Evolutionary conservation across 2,888 invertebrate genomes (phyloP).

Genomic region (Hipparchia semele): DNA sequence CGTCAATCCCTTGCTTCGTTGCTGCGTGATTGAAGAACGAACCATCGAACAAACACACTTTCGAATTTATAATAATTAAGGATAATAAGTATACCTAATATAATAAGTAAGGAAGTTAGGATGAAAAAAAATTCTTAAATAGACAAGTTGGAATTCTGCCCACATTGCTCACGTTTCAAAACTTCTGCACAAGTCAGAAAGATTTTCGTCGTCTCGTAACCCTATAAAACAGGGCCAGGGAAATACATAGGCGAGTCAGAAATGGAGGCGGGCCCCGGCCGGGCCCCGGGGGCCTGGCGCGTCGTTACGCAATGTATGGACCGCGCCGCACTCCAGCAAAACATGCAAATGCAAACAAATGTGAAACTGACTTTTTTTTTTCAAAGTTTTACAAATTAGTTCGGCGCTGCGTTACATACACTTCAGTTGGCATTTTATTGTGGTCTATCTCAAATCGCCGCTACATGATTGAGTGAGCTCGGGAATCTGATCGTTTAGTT

Average conservation of each 20-base stretch:
- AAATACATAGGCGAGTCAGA: conserved; percentile 11
- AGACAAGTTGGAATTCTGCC: no score
- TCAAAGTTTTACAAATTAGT: background rate
- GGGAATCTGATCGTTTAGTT: no score
- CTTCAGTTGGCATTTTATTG: background rate
- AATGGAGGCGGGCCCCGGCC: conserved; percentile 2
- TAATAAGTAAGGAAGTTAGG: no score
- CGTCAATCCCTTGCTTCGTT: background rate
- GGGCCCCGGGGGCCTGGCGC: background rate
- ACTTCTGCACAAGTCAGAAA: background rate
- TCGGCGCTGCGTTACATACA: no score
- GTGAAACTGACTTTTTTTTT: background rate
- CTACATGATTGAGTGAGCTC: no score
- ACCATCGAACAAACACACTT: no score
- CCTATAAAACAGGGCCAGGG: conserved; percentile 29
- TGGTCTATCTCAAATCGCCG: background rate
- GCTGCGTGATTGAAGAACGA: no score
- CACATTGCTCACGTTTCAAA: no score
- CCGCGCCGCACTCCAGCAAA: background rate
- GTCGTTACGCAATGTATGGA: conserved; percentile 12
- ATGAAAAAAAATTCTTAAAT: no score
- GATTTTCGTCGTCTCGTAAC: background rate
- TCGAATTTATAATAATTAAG: no score
- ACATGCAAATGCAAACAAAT: background rate
- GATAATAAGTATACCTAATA: no score